Conservation (phyloP, 2,888 invertebrate genomes). For the Ormyrus nitidulus region DNA sequence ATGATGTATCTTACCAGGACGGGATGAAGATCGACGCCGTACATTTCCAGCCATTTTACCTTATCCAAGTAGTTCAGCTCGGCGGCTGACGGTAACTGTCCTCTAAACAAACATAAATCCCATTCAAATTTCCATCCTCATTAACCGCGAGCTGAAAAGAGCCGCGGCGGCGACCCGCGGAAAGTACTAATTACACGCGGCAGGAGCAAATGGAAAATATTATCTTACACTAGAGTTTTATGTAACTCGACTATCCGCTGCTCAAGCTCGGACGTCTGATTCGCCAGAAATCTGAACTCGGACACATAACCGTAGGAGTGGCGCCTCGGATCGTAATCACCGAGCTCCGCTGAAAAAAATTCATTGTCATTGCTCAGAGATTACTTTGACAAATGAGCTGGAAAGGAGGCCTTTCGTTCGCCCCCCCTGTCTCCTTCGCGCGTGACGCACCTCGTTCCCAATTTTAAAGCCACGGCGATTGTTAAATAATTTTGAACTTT, state of each 20-base stretch:
- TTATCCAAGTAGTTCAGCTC: constrained; percentile 97
- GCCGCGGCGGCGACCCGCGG: too few species aligned
- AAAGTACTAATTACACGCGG: too few species aligned
- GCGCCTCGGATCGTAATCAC: constrained; percentile 93
- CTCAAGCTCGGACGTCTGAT: constrained; percentile 94
- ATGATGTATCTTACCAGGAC: constrained; percentile 83
- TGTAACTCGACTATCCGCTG: constrained; percentile 91
- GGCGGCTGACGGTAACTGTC: constrained; percentile 92
- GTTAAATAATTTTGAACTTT: too few species aligned
- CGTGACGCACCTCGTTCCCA: background rate
- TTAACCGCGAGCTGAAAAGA: too few species aligned
- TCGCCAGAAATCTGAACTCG: constrained; percentile 94
- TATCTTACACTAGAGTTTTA: constrained; percentile 87
- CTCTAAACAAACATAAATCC: constrained; percentile 77
- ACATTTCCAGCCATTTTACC: constrained; percentile 99
- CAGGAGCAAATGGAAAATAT: constrained; percentile 4
- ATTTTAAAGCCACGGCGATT: too few species aligned
- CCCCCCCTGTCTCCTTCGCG: background rate
- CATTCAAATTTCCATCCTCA: too few species aligned
- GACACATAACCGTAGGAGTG: constrained; percentile 94
- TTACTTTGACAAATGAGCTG: constrained; percentile 8
- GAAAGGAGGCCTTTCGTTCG: background rate
- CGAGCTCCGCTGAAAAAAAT: constrained; percentile 88
- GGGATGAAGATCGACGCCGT: constrained; percentile 97
- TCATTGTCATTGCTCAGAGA: constrained; percentile 37